Evolutionary conservation across 2,797 vertebrate genomes (phyloP).

Genomic region (Spatula clypeata): DNA sequence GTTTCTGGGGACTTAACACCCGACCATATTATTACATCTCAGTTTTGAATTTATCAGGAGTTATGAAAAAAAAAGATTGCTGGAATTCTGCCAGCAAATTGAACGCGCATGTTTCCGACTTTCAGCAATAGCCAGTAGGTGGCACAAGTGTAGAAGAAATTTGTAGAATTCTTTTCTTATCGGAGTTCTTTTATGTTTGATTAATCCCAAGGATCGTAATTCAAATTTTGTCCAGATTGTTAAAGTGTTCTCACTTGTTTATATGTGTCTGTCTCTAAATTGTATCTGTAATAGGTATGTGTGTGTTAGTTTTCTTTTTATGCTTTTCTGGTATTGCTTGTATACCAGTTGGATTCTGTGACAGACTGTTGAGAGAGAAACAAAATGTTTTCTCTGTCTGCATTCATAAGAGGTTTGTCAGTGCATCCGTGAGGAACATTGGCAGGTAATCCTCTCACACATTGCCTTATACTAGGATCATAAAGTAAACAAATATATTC

Average conservation of each 20-base stretch:
- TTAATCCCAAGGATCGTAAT: background rate
- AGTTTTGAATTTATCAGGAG: background rate
- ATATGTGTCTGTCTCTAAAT: background rate
- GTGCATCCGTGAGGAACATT: background rate
- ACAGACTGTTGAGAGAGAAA: background rate
- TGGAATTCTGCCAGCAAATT: background rate
- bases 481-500: background rate
- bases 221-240: background rate
- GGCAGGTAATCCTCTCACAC: background rate
- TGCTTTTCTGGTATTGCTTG: background rate
- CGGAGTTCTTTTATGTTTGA: slow-evolving; percentile 58
- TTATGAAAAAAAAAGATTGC: background rate
- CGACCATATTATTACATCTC: accelerated
- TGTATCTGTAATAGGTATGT: background rate
- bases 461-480: background rate
- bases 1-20: background rate
- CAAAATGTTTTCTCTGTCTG: background rate
- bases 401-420: background rate
- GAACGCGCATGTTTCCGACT: background rate
- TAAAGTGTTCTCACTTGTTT: background rate
- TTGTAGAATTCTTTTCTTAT: slow-evolving; percentile 44
- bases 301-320: background rate
- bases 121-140: slow-evolving; percentile 25
- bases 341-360: background rate
- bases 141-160: slow-evolving; percentile 15